Evolutionary conservation across 2,797 vertebrate genomes (phyloP).

Genomic region (Aphelocoma californica): DNA sequence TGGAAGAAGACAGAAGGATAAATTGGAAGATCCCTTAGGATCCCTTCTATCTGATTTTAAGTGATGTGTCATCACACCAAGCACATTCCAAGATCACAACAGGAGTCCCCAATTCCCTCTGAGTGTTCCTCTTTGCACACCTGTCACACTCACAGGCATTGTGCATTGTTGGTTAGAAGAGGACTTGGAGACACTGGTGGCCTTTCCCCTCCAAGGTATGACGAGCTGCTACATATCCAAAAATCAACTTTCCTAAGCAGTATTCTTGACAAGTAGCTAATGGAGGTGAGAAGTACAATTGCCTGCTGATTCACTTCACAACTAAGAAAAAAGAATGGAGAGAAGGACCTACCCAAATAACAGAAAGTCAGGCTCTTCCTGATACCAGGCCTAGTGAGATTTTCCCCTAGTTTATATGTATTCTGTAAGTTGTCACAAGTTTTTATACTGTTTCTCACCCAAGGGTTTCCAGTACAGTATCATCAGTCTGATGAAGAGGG

Average conservation of each 20-base stretch:
- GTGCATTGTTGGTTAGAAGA: fast-evolving
- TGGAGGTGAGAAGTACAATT: neutral
- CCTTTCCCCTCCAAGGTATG: neutral
- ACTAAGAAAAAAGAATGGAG: neutral
- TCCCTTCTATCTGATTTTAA: neutral
- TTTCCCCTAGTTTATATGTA: neutral
- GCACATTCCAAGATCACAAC: neutral
- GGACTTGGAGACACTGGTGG: neutral
- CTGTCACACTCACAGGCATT: neutral
- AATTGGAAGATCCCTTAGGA: neutral
- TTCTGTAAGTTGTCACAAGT: neutral
- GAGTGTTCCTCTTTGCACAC: neutral
- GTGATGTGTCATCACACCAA: neutral
- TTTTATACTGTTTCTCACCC: neutral
- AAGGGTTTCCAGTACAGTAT: neutral
- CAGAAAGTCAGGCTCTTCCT: neutral
- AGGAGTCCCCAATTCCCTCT: neutral
- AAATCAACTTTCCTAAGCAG: neutral
- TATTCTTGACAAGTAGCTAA: neutral
- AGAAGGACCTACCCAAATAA: neutral
- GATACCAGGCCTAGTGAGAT: fast-evolving
- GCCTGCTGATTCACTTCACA: neutral
- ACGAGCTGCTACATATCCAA: neutral
- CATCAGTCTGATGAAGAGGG: neutral
- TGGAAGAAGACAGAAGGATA: neutral